Evolutionary conservation across 2,888 invertebrate genomes (phyloP).

Genomic region (Epistrophe eligans): DNA sequence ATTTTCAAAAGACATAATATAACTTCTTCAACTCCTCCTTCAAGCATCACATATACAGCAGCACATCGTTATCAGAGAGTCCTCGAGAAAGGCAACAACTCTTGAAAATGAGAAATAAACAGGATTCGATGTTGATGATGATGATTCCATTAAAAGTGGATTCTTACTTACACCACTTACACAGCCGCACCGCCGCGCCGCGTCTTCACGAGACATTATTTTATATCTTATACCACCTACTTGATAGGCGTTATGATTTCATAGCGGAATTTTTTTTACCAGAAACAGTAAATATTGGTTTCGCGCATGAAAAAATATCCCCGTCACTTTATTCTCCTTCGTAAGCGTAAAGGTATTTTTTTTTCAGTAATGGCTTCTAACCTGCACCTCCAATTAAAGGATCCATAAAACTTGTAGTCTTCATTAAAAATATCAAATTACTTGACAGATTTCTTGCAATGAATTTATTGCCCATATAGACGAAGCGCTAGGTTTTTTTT

Average conservation of each 20-base stretch:
- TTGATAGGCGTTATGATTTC: neutral
- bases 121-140: conserved; percentile 26
- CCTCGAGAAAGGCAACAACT: neutral
- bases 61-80: neutral
- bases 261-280: neutral
- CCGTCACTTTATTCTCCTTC: too few relatives aligned
- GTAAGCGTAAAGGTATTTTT: too few relatives aligned
- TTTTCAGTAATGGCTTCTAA: too few relatives aligned
- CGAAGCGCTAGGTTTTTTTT: neutral
- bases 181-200: neutral
- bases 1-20: neutral
- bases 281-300: neutral
- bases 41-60: neutral
- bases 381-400: neutral
- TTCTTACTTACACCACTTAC: neutral
- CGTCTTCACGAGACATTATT: neutral
- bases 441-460: neutral
- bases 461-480: neutral
- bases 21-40: neutral
- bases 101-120: conserved; percentile 24
- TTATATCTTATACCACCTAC: neutral
- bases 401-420: neutral
- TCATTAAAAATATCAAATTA: neutral
- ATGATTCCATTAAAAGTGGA: conserved; percentile 33
- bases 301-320: neutral